Percentiles rank a stretch among this genome's conserved stretches.
phyloP scores from a whole-genome alignment of 2,797 vertebrate genomes.

The Tolypeutes matacus region DNA sequence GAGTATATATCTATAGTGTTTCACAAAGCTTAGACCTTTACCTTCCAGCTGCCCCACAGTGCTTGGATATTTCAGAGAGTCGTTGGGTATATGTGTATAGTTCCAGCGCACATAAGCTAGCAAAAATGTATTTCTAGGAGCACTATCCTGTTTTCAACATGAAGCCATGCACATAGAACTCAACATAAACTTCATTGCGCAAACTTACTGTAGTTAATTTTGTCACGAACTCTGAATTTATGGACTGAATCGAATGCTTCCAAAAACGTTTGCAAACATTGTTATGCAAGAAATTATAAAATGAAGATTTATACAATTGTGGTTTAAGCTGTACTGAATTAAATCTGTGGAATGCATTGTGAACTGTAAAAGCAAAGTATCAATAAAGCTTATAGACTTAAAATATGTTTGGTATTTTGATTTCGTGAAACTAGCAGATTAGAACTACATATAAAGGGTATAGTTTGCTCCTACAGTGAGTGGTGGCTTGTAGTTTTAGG shows the following conservation, averaged over 20 bases:
- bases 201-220: slow-evolving; percentile 89
- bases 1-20: slow-evolving; percentile 90
- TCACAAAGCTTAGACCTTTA: slow-evolving; percentile 92
- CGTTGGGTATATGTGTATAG: slow-evolving; percentile 85
- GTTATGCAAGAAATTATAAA: slow-evolving; percentile 94
- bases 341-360: slow-evolving; percentile 99
- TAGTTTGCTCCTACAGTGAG: background rate
- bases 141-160: slow-evolving; percentile 89
- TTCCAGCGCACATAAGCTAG: slow-evolving; percentile 91
- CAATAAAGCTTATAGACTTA: slow-evolving; percentile 99
- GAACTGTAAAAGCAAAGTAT: slow-evolving; percentile 95
- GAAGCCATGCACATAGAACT: slow-evolving; percentile 82
- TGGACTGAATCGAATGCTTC: slow-evolving; percentile 93
- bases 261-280: slow-evolving; percentile 92
- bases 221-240: slow-evolving; percentile 90
- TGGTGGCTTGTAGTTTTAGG: background rate
- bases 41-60: slow-evolving; percentile 90
- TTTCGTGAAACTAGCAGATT: slow-evolving; percentile 67
- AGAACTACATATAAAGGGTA: background rate
- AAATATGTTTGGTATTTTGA: slow-evolving; percentile 79
- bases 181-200: slow-evolving; percentile 89
- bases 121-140: slow-evolving; percentile 90
- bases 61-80: slow-evolving; percentile 88
- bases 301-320: slow-evolving; percentile 93
- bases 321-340: slow-evolving; percentile 93